These are phyloP conservation scores for Drosophila kohkoa DNA, from an alignment of 1,140 invertebrate genomes.

Conservation along the genomic window DNA sequence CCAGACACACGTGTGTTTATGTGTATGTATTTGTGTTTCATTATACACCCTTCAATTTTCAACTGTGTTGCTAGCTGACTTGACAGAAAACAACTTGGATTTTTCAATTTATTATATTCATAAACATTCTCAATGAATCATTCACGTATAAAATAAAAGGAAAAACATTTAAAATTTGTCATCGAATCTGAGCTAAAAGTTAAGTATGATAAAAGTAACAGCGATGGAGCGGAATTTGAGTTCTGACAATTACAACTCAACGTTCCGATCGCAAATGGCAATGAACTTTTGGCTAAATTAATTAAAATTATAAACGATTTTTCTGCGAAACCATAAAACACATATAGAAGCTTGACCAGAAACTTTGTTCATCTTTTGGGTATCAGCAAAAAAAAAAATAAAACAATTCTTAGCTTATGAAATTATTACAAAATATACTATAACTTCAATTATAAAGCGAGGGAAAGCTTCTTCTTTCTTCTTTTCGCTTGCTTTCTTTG, in stretches of 20 bases:
- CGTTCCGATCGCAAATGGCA: constrained; percentile 27
- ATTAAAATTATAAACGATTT: neutral
- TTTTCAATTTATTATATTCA: constrained; percentile 14
- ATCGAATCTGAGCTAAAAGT: constrained; percentile 11
- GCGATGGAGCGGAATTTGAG: neutral
- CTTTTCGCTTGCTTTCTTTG: neutral
- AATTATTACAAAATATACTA: too few species aligned
- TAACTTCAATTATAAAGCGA: too few species aligned
- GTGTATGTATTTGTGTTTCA: neutral
- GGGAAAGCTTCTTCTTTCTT: neutral
- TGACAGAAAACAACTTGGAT: constrained; percentile 42
- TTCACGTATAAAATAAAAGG: neutral
- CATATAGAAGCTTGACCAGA: too few species aligned
- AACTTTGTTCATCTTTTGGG: neutral
- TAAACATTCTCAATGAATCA: constrained; percentile 24
- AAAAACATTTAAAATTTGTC: constrained; percentile 20
- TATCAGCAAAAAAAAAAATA: too few species aligned
- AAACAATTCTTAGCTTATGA: too few species aligned
- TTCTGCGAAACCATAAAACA: constrained; percentile 2
- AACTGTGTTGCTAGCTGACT: constrained; percentile 53
- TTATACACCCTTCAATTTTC: constrained; percentile 38
- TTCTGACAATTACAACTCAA: neutral
- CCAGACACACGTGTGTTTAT: constrained; percentile 11
- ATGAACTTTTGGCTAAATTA: constrained; percentile 20
- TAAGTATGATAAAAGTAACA: neutral